Conservation (phyloP, 1,140 invertebrate genomes). For the Ctenoplectra terminalis region DNA sequence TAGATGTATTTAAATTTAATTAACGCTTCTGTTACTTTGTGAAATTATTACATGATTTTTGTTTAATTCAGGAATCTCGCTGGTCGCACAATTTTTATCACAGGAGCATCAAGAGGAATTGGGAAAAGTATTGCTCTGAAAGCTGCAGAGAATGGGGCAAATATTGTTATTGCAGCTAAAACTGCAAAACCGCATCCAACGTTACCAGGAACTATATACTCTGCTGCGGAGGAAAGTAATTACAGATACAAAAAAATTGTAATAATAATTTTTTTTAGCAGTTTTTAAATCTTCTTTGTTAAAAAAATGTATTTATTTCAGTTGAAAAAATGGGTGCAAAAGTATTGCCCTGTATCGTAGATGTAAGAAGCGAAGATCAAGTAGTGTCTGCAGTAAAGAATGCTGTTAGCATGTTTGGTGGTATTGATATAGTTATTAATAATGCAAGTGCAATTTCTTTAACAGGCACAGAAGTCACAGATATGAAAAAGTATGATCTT, state of each 20-base stretch:
- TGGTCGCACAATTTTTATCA: constrained; percentile 96
- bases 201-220: constrained; percentile 98
- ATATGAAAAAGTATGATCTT: constrained; percentile 98
- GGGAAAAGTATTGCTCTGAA: constrained; percentile 98
- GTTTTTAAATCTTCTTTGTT: too few species aligned
- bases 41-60: too few species aligned
- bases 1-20: too few species aligned
- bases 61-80: constrained; percentile 89
- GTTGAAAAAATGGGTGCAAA: constrained; percentile 96
- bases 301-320: constrained; percentile 74
- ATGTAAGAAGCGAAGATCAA: constrained; percentile 94
- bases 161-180: constrained; percentile 97
- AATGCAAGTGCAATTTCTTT: constrained; percentile 98
- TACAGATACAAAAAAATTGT: too few species aligned
- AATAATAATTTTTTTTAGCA: too few species aligned
- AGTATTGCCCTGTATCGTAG: constrained; percentile 95
- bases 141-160: constrained; percentile 96
- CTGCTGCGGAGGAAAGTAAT: constrained; percentile 97
- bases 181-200: constrained; percentile 98
- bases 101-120: constrained; percentile 98
- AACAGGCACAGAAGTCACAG: constrained; percentile 92
- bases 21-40: too few species aligned
- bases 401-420: constrained; percentile 96
- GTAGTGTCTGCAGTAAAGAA: constrained; percentile 93
- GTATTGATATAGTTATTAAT: constrained; percentile 97